A percentile compares a stretch with the other conserved stretches of the same genome.
Evolutionary conservation across 2,113 vertebrate genomes (phyloP).

Genomic region (Mesembrinibis cayennensis): DNA sequence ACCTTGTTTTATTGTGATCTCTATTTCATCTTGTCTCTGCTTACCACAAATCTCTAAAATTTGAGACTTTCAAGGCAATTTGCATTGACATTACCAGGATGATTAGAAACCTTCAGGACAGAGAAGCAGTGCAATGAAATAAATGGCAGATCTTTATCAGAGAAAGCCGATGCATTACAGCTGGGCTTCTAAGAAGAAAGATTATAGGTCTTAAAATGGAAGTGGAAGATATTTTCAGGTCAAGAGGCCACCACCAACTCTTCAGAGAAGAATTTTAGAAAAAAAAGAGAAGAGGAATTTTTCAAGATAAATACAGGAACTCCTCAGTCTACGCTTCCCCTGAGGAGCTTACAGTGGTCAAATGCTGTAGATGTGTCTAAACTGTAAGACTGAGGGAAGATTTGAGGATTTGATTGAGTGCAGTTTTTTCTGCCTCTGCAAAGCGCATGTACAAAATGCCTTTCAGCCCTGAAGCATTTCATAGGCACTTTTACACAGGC

Average conservation of each 20-base stretch:
- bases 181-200: conserved; percentile 10
- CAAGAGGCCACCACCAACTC: background rate
- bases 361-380: background rate
- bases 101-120: conserved; percentile 59
- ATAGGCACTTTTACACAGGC: background rate
- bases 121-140: conserved; percentile 39
- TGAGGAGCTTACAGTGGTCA: background rate
- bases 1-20: background rate
- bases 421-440: background rate
- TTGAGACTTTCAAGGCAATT: conserved; percentile 58
- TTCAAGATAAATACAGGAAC: background rate
- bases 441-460: background rate
- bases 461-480: background rate
- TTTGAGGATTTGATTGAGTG: background rate
- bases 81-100: conserved; percentile 37
- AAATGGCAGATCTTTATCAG: conserved; percentile 50
- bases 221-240: background rate
- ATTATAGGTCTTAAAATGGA: conserved; percentile 41
- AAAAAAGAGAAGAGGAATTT: background rate
- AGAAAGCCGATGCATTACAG: conserved; percentile 28
- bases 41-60: background rate
- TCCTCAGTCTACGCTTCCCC: background rate
- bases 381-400: background rate
- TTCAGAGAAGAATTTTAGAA: background rate
- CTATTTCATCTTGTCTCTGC: conserved; percentile 5